Percentiles rank a stretch among this genome's conserved stretches.
Evolutionary conservation across 37 sponge, comb jelly and placozoan genomes (phyloP).

Genomic region (Lycopodina hypogea): DNA sequence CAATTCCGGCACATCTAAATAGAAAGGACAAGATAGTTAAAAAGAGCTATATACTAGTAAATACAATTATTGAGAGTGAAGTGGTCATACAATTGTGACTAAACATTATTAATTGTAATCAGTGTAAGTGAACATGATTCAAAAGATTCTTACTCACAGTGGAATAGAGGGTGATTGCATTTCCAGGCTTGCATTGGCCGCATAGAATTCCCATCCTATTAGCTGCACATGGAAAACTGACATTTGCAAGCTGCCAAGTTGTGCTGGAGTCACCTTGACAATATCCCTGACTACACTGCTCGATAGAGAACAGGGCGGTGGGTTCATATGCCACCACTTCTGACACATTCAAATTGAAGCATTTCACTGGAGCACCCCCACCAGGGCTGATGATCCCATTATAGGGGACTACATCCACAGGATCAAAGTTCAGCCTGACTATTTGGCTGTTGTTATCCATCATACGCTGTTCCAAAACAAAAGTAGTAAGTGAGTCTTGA

Average conservation of each 20-base stretch:
- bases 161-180: constrained; percentile 63
- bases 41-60: too few relatives aligned
- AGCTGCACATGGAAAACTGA: constrained; percentile 54
- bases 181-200: constrained; percentile 75
- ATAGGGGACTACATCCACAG: constrained; percentile 69
- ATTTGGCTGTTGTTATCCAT: background rate
- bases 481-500: background rate
- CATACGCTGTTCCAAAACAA: background rate
- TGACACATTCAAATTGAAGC: constrained; percentile 28
- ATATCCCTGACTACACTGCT: constrained; percentile 57
- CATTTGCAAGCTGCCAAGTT: constrained; percentile 48
- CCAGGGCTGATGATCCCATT: constrained; percentile 44
- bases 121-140: too few relatives aligned
- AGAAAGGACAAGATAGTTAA: background rate
- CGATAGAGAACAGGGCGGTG: constrained; percentile 29
- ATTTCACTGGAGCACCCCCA: constrained; percentile 65
- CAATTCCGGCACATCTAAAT: constrained; percentile 55
- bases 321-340: constrained; percentile 27
- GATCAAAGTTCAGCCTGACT: constrained; percentile 18
- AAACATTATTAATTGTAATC: too few relatives aligned
- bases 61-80: too few relatives aligned
- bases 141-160: constrained; percentile 69
- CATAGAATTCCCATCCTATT: constrained; percentile 71
- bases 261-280: constrained; percentile 31
- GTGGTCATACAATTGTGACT: too few relatives aligned